Evolutionary conservation across 2,888 invertebrate genomes (phyloP), one percentile per base, ranked within the genome.

Genomic region (Brachynemurus nebulosus): DNA sequence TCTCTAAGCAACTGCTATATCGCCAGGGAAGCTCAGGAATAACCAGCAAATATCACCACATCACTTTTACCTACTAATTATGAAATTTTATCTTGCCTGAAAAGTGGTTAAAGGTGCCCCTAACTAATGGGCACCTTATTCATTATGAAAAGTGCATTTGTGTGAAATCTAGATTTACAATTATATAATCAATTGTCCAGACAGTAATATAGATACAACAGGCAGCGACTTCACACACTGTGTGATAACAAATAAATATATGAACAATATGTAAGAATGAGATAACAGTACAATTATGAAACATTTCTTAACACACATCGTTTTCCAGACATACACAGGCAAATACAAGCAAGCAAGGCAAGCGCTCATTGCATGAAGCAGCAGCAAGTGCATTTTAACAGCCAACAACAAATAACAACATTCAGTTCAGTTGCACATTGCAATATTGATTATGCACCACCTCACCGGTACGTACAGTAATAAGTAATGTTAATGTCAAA

Each of bases 381-480:
- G 14, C 14, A 12, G 30, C 30, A 30, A 30, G 11, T 30, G 30
- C 11, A 30, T 30, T 30, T 30, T 30, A 30, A 4, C 30, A 30
- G 6, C 30, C n/a, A n/a, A n/a, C n/a, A n/a, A n/a, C n/a, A n/a
- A n/a, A n/a, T n/a, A n/a, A n/a, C 30, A 30, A 6, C 30, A n/a
- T n/a, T n/a, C 30, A 30, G 11, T 12, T 12, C n/a, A 12, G 30
- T 30, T 30, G 30, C 30, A 30, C 30, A 30, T 12, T 30, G n/a
- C n/a, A 30, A 30, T 30, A 30, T 30, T 30, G 30, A 30, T 30
- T 30, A 30, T 30, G 30, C n/a, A n/a, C n/a, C n/a, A n/a, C n/a
- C n/a, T n/a, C n/a, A n/a, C n/a, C n/a, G n/a, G n/a, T n/a, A n/a
- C n/a, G n/a, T n/a, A n/a, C n/a, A n/a, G n/a, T n/a, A n/a, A n/a